Evolutionary conservation across 2,113 vertebrate genomes (phyloP).

Genomic region (Gadus macrocephalus): DNA sequence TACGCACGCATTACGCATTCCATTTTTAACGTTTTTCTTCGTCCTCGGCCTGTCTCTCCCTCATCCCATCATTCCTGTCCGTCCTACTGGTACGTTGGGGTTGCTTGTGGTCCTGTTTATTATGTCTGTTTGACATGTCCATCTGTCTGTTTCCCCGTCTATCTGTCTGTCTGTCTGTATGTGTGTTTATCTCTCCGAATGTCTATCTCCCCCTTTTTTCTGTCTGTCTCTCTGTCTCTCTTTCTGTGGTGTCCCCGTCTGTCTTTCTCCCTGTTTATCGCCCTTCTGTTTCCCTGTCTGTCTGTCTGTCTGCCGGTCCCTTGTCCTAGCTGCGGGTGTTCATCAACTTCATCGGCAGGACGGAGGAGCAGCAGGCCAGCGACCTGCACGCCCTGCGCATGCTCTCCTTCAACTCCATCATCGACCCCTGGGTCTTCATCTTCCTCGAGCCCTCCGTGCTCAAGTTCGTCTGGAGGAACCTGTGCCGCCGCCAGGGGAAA

Average conservation of each 20-base stretch:
- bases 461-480: slow-evolving; percentile 64
- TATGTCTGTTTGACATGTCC: background rate
- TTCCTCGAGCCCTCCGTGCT: slow-evolving; percentile 77
- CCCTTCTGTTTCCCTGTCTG: background rate
- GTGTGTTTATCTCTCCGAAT: background rate
- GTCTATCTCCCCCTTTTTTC: background rate
- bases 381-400: slow-evolving; percentile 73
- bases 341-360: slow-evolving; percentile 40
- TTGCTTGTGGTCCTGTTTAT: background rate
- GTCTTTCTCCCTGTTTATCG: background rate
- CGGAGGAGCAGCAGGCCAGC: background rate
- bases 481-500: slow-evolving; percentile 26
- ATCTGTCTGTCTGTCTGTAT: background rate
- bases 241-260: background rate
- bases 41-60: background rate
- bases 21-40: no score
- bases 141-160: background rate
- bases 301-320: background rate
- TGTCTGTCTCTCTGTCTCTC: background rate
- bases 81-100: background rate
- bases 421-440: slow-evolving; percentile 83
- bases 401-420: slow-evolving; percentile 80
- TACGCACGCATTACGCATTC: no score
- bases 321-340: slow-evolving; percentile 73
- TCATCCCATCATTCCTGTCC: background rate